phyloP scores from a whole-genome alignment of 2,113 vertebrate genomes.

The Xenus cinereus region DNA sequence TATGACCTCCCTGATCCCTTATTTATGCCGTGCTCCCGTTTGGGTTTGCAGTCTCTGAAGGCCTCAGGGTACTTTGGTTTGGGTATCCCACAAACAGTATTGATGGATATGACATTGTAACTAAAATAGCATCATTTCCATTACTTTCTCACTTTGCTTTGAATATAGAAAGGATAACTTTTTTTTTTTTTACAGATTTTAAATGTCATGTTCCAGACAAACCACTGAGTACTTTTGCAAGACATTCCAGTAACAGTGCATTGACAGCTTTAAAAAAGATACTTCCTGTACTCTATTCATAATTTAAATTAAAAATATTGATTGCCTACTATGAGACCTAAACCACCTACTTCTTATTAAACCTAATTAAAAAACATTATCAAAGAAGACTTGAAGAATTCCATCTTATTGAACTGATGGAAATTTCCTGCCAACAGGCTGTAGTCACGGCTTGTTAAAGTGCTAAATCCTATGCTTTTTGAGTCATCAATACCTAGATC shows the following conservation, averaged over 20 bases:
- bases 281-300: not conserved
- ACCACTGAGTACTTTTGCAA: not conserved
- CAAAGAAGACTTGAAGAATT: not conserved
- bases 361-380: not conserved
- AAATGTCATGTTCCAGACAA: not conserved
- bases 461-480: not conserved
- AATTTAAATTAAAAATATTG: slow-evolving; percentile 34
- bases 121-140: not conserved
- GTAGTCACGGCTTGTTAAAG: not conserved
- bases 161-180: not conserved
- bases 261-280: not conserved
- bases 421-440: not conserved
- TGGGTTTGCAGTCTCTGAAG: not conserved
- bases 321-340: not conserved
- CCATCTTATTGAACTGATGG: not conserved
- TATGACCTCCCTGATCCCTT: not conserved
- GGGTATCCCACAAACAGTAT: not conserved
- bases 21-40: accelerated
- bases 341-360: not conserved
- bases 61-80: not conserved
- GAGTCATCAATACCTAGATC: not conserved
- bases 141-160: not conserved
- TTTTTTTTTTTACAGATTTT: not conserved
- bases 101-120: not conserved
- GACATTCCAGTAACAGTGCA: not conserved